Evolutionary conservation across 2,888 invertebrate species (phyloP), one percentile per base, ranked within the genome.

Genomic region (Neoaliturus tenellus): DNA sequence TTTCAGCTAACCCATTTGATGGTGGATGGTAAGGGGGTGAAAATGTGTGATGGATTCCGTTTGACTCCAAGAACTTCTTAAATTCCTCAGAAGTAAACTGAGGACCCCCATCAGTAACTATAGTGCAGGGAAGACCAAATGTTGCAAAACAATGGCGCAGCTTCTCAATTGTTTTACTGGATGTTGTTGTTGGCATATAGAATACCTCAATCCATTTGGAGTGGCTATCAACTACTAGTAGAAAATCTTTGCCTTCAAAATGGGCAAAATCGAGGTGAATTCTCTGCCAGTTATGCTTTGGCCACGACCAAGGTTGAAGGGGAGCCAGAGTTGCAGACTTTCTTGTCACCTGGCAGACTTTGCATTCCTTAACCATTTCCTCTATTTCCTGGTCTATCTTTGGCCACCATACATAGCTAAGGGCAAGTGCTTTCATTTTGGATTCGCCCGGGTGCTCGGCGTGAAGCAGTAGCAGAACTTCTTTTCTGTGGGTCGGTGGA

Each of bases 151-250:
- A 33, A 78, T 85, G 81, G 67, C 86, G 82, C 78, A 87, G 55
- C n/a, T 78, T 71, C 23, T 82, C 55, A 58, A 86, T 86, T 25
- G 84, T 87, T 55, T 73, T 81, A 48, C 62, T 39, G 33, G 85
- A 73, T 4, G 86, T 86, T 23, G 85, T 85, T 17, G 73, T 69
- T 31, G 73, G 75, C 84, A 86, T 86, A 58, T 80, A 69, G 55
- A 85, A 83, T n/a, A 86, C 84, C 82, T 88, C 86, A 14, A 86
- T 48, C 86, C 87, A 88, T 82, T 88, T 88, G 10, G 86, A 85
- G 82, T 85, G 84, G 12, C 86, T 84, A 83, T 87, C 87, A 31
- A 85, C 23, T 6, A 87, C 20, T 28, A 87, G 80, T 14, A 87
- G 82, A 85, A 86, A 85, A 35, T 71, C 41, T 39, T 71, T 71